Conservation (phyloP, 2,797 vertebrate species). For the Cirrhinus molitorella region DNA sequence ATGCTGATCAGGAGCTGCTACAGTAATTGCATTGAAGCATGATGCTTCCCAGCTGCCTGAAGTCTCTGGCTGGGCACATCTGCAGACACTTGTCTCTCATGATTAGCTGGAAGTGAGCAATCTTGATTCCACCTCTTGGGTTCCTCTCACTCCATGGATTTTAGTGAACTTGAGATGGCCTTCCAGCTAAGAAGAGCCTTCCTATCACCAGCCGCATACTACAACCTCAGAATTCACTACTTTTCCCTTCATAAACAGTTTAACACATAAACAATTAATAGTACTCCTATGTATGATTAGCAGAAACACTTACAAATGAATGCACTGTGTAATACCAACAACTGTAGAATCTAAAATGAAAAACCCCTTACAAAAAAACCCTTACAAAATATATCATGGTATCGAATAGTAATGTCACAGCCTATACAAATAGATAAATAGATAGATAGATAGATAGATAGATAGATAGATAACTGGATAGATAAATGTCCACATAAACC, state of each 20-base stretch:
- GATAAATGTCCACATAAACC: too few relatives aligned
- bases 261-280: not conserved
- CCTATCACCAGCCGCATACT: not conserved
- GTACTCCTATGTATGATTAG: not conserved
- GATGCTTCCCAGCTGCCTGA: not conserved
- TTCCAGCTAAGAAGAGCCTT: not conserved
- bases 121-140: slow-evolving; percentile 10
- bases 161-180: not conserved
- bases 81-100: slow-evolving; percentile 27
- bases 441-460: not conserved
- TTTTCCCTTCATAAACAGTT: not conserved
- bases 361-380: not conserved
- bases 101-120: slow-evolving; percentile 9
- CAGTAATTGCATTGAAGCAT: not conserved
- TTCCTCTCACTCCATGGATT: not conserved
- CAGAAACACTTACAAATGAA: not conserved
- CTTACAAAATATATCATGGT: not conserved
- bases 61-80: slow-evolving; percentile 1
- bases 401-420: not conserved
- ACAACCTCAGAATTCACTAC: not conserved
- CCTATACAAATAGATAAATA: not conserved
- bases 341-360: not conserved
- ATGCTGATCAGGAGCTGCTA: slow-evolving; percentile 10
- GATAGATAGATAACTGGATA: too few relatives aligned
- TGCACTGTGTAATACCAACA: not conserved